phyloP scores from a whole-genome alignment of 2,113 vertebrate genomes.

The Periophthalmus modestus region DNA sequence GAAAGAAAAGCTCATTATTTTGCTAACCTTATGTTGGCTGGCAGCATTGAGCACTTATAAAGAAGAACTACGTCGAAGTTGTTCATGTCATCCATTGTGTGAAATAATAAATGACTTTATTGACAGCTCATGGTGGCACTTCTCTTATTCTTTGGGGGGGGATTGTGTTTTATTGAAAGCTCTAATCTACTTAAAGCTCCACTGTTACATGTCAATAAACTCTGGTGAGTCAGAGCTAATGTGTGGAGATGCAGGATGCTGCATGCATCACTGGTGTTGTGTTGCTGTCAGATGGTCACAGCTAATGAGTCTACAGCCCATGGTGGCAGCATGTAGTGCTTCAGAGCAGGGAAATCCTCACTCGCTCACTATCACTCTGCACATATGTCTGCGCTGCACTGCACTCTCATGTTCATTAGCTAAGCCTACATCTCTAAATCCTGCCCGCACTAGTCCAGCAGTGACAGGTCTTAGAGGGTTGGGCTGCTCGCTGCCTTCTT shows the following conservation, averaged over 20 bases:
- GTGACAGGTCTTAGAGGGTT: conserved; percentile 73
- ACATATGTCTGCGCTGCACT: conserved; percentile 37
- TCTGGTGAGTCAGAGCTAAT: neutral
- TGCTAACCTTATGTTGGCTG: conserved; percentile 94
- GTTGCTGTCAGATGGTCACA: conserved; percentile 40
- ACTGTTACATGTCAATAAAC: conserved; percentile 16
- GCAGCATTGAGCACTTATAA: conserved; percentile 96
- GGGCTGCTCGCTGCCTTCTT: conserved; percentile 72
- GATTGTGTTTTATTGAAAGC: conserved; percentile 10
- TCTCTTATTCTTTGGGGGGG: conserved; percentile 28
- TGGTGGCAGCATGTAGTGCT: conserved; percentile 20
- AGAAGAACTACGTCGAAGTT: conserved; percentile 95
- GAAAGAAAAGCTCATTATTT: conserved; percentile 97
- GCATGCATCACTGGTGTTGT: conserved; percentile 31
- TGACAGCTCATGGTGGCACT: conserved; percentile 65
- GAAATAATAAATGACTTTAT: conserved; percentile 94
- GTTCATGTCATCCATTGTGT: conserved; percentile 99
- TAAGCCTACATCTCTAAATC: conserved; percentile 60
- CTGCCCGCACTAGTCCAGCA: conserved; percentile 63
- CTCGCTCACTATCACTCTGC: conserved; percentile 24
- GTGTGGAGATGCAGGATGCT: conserved; percentile 22
- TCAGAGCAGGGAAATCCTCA: conserved; percentile 62
- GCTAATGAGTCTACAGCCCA: conserved; percentile 41
- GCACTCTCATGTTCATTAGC: conserved; percentile 57
- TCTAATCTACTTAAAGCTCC: conserved; percentile 18